Base-by-base conservation (phyloP, 2,888 invertebrate species). In the Zaprionus lineosus region DNA sequence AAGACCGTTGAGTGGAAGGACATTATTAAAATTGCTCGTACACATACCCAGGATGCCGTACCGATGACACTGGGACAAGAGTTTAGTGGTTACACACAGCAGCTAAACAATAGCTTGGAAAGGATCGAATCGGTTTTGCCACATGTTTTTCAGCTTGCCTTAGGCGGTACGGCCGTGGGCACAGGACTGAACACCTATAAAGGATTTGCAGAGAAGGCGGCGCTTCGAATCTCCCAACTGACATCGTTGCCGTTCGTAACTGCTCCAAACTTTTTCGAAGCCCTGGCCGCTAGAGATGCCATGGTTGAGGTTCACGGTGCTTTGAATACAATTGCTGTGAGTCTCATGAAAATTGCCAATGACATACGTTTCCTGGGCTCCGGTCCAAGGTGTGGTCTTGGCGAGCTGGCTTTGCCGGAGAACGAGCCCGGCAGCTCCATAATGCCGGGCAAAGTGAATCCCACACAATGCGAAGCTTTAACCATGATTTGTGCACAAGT, bases 381-480 rank as follows among this genome's bases (percentile, higher is more conserved):
- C 0, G 99, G 99, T 0, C 99, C 99, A 0, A 93, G 99, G 24
- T 98, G 98, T 88, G 99, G 99, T 0, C 91, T 99, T 0, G 98
- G 95, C 1, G 99, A 99, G 91, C 91, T 99, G 0, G 91, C 92
- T 37, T 92, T 99, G 69, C 99, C 99, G 0, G 98, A 98, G 91
- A 99, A 99, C 90, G 99, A 99, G 88, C 98, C 99, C 0, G 99
- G 99, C 2, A 97, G 97, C 84, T 98, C 98, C 3, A 99, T 99
- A 74, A 99, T 99, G 99, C 99, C 99, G 14, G 98, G 95, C 92
- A 99, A 99, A 91, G 97, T 99, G 43, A 99, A 99, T 91, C 99
- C 99, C 0, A 99, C 99, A 0, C 99, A 99, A 89, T 98, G 98
- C 90, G 99, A 99, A 89, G 95, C 98, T 0, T 91, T 99, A 33